phyloP scores from a whole-genome alignment of 2,797 vertebrate species.

The Micrastur ruficollis region DNA sequence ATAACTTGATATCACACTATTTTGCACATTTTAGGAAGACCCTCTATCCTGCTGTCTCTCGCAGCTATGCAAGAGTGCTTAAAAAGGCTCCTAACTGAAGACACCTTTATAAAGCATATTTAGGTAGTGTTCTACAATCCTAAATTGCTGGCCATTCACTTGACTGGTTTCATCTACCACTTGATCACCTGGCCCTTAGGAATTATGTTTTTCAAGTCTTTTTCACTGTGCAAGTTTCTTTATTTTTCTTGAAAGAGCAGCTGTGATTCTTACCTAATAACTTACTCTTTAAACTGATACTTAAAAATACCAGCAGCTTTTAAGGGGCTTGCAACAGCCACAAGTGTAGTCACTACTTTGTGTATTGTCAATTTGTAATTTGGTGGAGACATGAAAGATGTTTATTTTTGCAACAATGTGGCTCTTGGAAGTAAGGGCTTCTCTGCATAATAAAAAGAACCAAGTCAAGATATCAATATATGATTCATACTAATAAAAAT shows the following conservation, averaged over 20 bases:
- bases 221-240: not conserved
- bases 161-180: not conserved
- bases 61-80: not conserved
- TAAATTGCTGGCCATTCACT: not conserved
- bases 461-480: conserved; percentile 12
- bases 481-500: not conserved
- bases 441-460: not conserved
- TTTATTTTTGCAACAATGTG: not conserved
- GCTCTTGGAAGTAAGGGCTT: not conserved
- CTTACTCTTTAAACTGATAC: not conserved
- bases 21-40: not conserved
- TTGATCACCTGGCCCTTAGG: not conserved
- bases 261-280: not conserved
- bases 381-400: not conserved
- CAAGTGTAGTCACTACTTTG: not conserved
- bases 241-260: not conserved
- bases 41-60: not conserved
- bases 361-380: not conserved
- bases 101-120: not conserved
- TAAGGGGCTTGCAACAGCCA: not conserved
- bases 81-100: not conserved
- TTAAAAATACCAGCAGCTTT: not conserved
- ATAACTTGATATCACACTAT: fast-evolving
- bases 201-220: not conserved
- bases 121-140: not conserved